phyloP scores from a whole-genome alignment of 2,888 invertebrate species.

The Ophion ellenae region DNA sequence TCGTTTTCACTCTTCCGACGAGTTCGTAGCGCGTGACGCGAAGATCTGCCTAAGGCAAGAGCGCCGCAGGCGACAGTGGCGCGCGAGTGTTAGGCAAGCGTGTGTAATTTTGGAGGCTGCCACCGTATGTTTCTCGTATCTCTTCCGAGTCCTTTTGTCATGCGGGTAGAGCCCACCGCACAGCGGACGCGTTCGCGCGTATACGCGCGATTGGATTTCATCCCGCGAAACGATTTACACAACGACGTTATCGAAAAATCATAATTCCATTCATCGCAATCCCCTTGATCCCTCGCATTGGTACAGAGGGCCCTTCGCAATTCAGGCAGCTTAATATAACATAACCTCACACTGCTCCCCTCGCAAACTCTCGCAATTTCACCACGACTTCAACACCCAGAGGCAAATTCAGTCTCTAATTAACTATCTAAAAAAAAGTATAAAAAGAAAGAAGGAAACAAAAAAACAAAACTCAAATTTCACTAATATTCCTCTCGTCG shows the following conservation, averaged over 20 bases:
- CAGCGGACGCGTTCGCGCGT: background rate
- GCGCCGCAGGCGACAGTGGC: background rate
- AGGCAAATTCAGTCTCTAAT: constrained; percentile 55
- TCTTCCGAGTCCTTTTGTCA: constrained; percentile 12
- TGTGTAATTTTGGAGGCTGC: background rate
- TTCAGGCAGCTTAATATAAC: constrained; percentile 68
- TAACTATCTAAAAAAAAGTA: constrained; percentile 53
- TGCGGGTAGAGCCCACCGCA: background rate
- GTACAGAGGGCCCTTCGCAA: constrained; percentile 38
- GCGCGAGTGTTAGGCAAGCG: background rate
- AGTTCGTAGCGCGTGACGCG: constrained; percentile 20
- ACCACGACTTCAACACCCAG: constrained; percentile 11
- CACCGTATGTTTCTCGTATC: background rate
- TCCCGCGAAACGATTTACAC: constrained; percentile 50
- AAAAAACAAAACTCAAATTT: constrained; percentile 13
- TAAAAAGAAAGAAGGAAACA: background rate
- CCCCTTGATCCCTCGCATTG: constrained; percentile 1
- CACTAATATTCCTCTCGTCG: constrained; percentile 37
- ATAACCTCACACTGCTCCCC: constrained; percentile 67
- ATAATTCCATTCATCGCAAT: constrained; percentile 50
- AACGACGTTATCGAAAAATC: constrained; percentile 46
- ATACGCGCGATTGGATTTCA: constrained; percentile 8
- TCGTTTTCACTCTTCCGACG: constrained; percentile 52
- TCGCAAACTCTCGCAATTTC: constrained; percentile 34
- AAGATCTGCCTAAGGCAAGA: background rate